Conservation (phyloP, 2,113 vertebrate genomes). For the Gallinago undulata region DNA sequence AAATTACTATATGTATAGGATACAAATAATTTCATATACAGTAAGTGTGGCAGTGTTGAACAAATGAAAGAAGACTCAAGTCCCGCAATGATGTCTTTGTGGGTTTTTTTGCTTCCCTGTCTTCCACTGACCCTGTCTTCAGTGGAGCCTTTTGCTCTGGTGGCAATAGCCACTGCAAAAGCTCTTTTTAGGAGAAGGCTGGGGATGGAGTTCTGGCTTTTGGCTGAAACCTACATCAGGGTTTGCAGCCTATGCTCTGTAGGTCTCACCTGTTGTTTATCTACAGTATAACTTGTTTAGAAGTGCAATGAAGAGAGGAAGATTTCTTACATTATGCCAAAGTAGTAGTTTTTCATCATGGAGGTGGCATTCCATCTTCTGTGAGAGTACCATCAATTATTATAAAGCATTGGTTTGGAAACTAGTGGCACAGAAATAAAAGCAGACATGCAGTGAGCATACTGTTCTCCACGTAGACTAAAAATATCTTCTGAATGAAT, state of each 20-base stretch:
- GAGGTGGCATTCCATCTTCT: background rate
- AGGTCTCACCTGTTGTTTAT: background rate
- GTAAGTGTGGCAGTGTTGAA: background rate
- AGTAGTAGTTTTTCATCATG: background rate
- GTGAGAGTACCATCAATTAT: background rate
- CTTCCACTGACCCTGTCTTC: background rate
- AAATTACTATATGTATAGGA: background rate
- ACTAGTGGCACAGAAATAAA: background rate
- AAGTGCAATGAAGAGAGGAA: background rate
- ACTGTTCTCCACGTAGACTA: background rate
- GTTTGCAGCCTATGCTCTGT: background rate
- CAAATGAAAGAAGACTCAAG: background rate
- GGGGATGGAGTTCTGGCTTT: background rate
- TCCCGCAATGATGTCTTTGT: background rate
- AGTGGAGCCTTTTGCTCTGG: background rate
- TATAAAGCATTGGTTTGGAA: background rate
- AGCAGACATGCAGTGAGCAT: conserved; percentile 16
- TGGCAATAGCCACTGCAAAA: background rate
- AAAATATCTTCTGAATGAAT: conserved; percentile 29
- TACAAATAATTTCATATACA: background rate
- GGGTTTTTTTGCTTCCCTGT: background rate
- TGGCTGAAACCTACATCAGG: background rate
- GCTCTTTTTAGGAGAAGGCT: background rate
- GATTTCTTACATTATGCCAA: background rate
- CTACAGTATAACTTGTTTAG: background rate